Evolutionary conservation across 1,140 invertebrate species (phyloP).

Genomic region (Trachelipus rathkii): DNA sequence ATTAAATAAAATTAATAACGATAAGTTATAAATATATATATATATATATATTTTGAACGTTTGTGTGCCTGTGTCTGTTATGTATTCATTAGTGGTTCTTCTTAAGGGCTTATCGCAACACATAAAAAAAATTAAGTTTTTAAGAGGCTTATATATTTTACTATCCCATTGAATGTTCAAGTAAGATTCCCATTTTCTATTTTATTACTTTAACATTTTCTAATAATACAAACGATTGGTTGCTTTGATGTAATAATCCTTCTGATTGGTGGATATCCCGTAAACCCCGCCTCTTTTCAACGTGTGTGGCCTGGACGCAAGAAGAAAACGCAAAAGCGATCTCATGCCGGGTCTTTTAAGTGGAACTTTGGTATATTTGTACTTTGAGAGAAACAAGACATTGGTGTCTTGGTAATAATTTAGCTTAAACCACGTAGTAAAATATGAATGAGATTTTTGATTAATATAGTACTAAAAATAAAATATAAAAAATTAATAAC

Average conservation of each 20-base stretch:
- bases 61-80: neutral
- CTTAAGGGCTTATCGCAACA: neutral
- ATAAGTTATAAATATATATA: neutral
- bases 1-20: no score
- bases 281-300: neutral
- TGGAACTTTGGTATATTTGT: neutral
- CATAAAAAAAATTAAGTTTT: neutral
- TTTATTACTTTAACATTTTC: neutral
- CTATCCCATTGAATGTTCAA: neutral
- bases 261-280: neutral
- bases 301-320: neutral
- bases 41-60: neutral
- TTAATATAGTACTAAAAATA: no score
- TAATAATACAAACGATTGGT: neutral
- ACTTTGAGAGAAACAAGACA: conserved; percentile 6
- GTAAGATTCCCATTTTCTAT: conserved; percentile 8
- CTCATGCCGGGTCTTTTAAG: neutral
- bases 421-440: neutral
- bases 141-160: neutral
- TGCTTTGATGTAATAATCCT: neutral
- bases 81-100: conserved; percentile 3
- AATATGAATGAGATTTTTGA: neutral
- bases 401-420: neutral
- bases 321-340: neutral
- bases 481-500: no score